These are phyloP conservation scores for Tenebrio molitor DNA, from an alignment of 1,140 invertebrate genomes.

Conservation along the genomic window DNA sequence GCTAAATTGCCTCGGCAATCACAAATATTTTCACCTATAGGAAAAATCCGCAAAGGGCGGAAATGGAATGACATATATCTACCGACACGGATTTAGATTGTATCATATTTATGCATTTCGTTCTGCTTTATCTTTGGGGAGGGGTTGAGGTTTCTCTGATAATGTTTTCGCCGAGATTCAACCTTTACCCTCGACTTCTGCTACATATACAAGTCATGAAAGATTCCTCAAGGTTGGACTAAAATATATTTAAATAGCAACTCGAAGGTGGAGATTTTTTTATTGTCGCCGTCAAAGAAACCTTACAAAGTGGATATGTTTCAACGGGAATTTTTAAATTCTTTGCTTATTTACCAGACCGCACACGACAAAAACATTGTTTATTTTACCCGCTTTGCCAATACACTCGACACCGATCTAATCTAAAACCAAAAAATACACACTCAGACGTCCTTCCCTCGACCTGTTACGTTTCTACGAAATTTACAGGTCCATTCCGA, in stretches of 20 bases:
- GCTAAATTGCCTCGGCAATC: not conserved
- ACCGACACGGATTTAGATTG: slow-evolving; percentile 26
- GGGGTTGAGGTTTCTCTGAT: slow-evolving; percentile 18
- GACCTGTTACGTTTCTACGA: too few species aligned
- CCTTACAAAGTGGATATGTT: slow-evolving; percentile 20
- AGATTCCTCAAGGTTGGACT: slow-evolving; percentile 1
- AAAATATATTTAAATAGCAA: slow-evolving; percentile 31
- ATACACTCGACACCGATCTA: too few species aligned
- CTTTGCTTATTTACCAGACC: slow-evolving; percentile 14
- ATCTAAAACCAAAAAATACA: too few species aligned
- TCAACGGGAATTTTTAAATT: slow-evolving; percentile 6
- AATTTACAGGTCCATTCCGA: too few species aligned
- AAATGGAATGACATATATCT: slow-evolving; percentile 25
- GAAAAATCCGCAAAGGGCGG: not conserved
- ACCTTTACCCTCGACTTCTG: slow-evolving; percentile 18
- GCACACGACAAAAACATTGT: not conserved
- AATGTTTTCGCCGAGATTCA: slow-evolving; percentile 28
- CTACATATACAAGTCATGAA: slow-evolving; percentile 15
- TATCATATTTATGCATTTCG: slow-evolving; percentile 37
- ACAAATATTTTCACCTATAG: not conserved
- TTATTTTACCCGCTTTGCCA: too few species aligned
- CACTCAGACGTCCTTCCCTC: too few species aligned
- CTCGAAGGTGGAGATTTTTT: slow-evolving; percentile 8
- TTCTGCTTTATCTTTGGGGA: slow-evolving; percentile 1
- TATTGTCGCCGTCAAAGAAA: slow-evolving; percentile 9